Evolutionary conservation across 2,888 invertebrate species (phyloP), one percentile per base, ranked within the genome.

Genomic region (Aphodius granarius): DNA sequence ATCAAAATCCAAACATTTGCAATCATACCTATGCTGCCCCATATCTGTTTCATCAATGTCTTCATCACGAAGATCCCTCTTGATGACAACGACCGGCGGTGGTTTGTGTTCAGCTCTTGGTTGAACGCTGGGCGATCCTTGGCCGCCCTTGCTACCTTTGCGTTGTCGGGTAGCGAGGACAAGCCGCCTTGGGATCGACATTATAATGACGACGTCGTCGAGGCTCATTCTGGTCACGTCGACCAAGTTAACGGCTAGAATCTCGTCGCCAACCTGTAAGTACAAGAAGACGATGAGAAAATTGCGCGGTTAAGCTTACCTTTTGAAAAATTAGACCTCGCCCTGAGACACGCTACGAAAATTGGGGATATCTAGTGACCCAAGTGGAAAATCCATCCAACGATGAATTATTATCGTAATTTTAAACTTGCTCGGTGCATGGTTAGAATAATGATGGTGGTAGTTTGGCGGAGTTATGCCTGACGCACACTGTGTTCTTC

Each of bases 161-260:
- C 94, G 89, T 86, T 96, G 96, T 83, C 97, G 91, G 79, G 98
- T 98, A 82, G 97, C 97, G 79, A 99, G 91, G 79, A 99, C 94
- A 84, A 99, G 90, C 82, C 99, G 92, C 84, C 98, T 92, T 5
- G 99, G 99, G 89, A 99, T 99, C 84, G 98, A 98, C 97, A 99
- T 98, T 84, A 99, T 97, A 84, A 99, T 97, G 81, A 99, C 99
- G 79, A 99, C 99, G 88, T 99, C 99, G 88, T 99, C 99, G 83
- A 99, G 90, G 81, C 97, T 97, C 98, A 99, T 99, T 84, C 95
- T 93, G 79, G 97, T 95, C 81, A 99, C 99, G 87, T 98, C 98
- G 81, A 99, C 99, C 85, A 98, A 90, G 88, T 99, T 99, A 76
- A 99, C 98, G 63, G 98, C 97, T 82, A 99, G 89, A 85, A 99